phyloP scores from a whole-genome alignment of 1,140 invertebrate genomes.

The Caenorhabditis inopinata region DNA sequence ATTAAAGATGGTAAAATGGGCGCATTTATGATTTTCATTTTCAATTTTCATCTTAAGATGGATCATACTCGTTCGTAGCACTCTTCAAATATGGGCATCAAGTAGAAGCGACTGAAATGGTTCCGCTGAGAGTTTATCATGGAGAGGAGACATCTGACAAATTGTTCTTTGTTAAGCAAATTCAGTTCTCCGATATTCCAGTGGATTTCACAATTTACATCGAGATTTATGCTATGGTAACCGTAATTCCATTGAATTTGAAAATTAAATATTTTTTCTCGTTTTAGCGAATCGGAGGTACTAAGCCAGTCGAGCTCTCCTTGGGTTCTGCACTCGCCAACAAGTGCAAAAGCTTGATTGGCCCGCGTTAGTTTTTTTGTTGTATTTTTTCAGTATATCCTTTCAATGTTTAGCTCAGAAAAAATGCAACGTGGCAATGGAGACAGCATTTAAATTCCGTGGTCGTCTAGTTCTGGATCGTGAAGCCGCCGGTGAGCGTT shows the following conservation, averaged over 20 bases:
- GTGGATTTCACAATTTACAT: constrained; percentile 37
- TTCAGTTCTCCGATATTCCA: constrained; percentile 43
- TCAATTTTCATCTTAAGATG: background rate
- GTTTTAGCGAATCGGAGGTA: background rate
- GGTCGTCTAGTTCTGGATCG: constrained; percentile 1
- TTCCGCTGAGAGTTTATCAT: background rate
- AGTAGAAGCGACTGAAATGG: constrained; percentile 17
- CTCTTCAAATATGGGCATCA: constrained; percentile 32
- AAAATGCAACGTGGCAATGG: background rate
- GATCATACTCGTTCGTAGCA: constrained; percentile 18
- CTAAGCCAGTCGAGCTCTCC: constrained; percentile 14
- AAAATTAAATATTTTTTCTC: no score
- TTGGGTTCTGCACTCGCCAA: constrained; percentile 20
- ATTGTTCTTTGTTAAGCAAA: constrained; percentile 35
- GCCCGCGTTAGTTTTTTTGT: background rate
- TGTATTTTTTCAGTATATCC: background rate
- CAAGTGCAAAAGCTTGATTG: constrained; percentile 37
- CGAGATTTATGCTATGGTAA: constrained; percentile 44
- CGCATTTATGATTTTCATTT: no score
- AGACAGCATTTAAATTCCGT: background rate
- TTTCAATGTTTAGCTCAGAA: background rate
- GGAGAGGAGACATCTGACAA: background rate
- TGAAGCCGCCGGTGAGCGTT: constrained; percentile 10
- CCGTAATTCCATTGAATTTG: background rate
- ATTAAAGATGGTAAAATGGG: background rate